phyloP scores from a whole-genome alignment of 2,888 invertebrate species.

The Platerodrilus igneus region DNA sequence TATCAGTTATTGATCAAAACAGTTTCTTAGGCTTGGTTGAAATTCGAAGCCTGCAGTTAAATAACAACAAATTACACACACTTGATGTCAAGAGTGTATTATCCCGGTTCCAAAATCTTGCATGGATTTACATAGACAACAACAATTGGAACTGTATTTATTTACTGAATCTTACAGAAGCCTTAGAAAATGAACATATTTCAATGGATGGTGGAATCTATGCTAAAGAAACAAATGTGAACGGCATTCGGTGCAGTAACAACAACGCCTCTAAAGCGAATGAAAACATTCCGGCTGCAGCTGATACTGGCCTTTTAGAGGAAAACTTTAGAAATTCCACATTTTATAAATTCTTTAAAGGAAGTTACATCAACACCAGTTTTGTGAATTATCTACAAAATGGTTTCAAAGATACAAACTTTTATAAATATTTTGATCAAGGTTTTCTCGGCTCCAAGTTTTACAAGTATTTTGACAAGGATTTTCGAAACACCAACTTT shows the following conservation, averaged over 20 bases:
- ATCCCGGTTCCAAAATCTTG: neutral
- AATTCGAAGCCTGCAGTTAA: neutral
- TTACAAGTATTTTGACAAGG: constrained; percentile 1
- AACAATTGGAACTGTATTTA: constrained; percentile 6
- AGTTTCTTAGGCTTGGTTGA: constrained; percentile 3
- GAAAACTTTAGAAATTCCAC: constrained; percentile 10
- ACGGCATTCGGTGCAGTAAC: constrained; percentile 7
- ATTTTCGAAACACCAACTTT: neutral
- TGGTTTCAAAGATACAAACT: too few relatives aligned
- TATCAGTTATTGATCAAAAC: constrained; percentile 2
- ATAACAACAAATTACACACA: constrained; percentile 2
- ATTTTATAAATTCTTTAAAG: constrained; percentile 4
- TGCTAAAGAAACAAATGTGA: constrained; percentile 5
- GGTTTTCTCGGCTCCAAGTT: constrained; percentile 1
- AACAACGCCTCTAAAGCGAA: too few relatives aligned
- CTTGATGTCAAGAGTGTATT: neutral
- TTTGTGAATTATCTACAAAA: too few relatives aligned
- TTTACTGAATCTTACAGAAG: neutral
- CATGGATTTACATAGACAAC: neutral
- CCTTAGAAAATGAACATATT: neutral
- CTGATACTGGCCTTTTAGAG: too few relatives aligned
- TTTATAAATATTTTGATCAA: constrained; percentile 1
- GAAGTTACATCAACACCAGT: too few relatives aligned
- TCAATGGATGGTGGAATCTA: neutral
- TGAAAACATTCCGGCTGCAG: too few relatives aligned